phyloP scores from a whole-genome alignment of 2,113 vertebrate species.

The Cranoglanis bouderius region DNA sequence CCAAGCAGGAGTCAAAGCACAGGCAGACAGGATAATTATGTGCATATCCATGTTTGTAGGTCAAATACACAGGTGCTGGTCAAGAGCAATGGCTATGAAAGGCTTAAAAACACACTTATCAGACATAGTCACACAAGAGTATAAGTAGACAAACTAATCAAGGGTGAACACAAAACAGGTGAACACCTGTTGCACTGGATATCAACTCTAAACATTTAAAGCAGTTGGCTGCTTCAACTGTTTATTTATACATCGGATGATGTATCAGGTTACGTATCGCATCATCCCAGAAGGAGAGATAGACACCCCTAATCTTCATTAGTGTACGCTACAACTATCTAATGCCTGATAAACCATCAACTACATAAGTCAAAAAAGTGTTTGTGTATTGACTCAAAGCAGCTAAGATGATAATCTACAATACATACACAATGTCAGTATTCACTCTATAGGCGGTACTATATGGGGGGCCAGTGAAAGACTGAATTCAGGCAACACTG shows the following conservation, averaged over 20 bases:
- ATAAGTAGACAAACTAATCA: not conserved
- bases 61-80: not conserved
- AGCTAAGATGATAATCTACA: not conserved
- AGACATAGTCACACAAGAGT: not conserved
- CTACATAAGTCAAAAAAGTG: not conserved
- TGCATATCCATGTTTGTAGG: not conserved
- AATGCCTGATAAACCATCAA: not conserved
- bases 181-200: too few relatives aligned
- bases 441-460: not conserved
- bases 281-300: not conserved
- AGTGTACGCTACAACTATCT: not conserved
- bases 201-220: too few relatives aligned
- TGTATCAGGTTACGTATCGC: not conserved
- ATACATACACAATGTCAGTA: not conserved
- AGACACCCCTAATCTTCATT: not conserved
- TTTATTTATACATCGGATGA: constrained; percentile 1
- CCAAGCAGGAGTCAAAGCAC: not conserved
- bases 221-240: not conserved
- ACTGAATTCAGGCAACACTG: not conserved
- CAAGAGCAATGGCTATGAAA: not conserved
- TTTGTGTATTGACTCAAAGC: not conserved
- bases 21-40: not conserved
- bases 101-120: not conserved
- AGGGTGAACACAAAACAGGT: not conserved
- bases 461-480: not conserved